Conservation (phyloP, 2,797 vertebrate species). For the Danio albolineatus region DNA sequence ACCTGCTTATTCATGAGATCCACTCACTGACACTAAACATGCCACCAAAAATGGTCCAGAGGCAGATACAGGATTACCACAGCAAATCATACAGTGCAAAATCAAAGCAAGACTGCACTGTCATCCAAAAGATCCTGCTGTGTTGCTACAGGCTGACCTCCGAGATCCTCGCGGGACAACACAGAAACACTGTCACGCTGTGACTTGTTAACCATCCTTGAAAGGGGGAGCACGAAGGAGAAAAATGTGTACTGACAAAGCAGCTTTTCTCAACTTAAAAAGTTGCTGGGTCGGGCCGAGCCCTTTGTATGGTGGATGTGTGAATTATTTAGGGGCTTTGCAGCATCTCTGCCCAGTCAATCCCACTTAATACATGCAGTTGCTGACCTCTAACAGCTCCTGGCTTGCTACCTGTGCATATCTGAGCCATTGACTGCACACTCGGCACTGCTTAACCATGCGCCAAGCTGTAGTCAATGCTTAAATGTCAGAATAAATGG, state of each 20-base stretch:
- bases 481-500: conserved; percentile 11
- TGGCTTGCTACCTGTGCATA: neutral
- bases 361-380: neutral
- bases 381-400: conserved; percentile 36
- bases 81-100: conserved; percentile 4
- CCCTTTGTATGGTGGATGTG: conserved; percentile 56
- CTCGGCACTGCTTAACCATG: neutral
- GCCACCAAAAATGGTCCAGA: neutral
- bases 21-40: neutral
- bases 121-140: conserved; percentile 30
- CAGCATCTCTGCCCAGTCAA: conserved; percentile 27
- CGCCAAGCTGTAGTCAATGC: neutral
- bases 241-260: conserved; percentile 63
- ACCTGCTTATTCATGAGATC: neutral
- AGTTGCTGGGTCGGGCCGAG: conserved; percentile 55
- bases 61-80: neutral
- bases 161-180: neutral
- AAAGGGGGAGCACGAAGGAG: conserved; percentile 44
- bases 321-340: conserved; percentile 71
- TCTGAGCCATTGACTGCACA: neutral
- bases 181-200: neutral
- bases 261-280: conserved; percentile 65
- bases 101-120: conserved; percentile 14
- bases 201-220: conserved; percentile 45
- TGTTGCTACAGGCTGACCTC: neutral